Evolutionary conservation across 2,113 vertebrate genomes (phyloP).

Genomic region (Tenebrosternarchus preto): DNA sequence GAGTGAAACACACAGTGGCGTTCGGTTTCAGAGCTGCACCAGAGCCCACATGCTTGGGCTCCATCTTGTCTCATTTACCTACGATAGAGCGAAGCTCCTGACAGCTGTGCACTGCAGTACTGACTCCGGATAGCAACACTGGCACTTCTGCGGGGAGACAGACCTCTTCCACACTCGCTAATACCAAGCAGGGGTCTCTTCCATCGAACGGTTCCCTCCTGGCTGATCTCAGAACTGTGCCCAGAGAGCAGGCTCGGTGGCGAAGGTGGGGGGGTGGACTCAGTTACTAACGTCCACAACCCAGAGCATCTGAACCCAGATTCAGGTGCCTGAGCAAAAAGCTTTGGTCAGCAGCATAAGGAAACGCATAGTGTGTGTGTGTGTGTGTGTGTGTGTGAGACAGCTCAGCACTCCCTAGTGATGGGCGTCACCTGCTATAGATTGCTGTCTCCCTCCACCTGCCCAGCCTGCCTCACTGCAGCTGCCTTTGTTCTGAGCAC

Average conservation of each 20-base stretch:
- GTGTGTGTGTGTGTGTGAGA: conserved; percentile 25
- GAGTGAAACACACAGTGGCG: background rate
- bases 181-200: background rate
- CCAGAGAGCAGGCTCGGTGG: too few relatives aligned
- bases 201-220: background rate
- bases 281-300: background rate
- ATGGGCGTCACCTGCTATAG: conserved; percentile 48
- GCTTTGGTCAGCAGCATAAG: background rate
- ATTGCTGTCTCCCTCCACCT: conserved; percentile 43
- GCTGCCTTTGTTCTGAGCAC: conserved; percentile 48
- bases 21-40: background rate
- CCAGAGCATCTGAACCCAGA: background rate
- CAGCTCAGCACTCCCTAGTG: conserved; percentile 15
- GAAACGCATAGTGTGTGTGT: background rate
- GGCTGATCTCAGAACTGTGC: background rate
- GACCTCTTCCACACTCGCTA: too few relatives aligned
- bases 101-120: conserved; percentile 19
- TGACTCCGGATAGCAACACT: background rate
- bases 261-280: too few relatives aligned
- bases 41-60: conserved; percentile 20
- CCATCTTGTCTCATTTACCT: conserved; percentile 45
- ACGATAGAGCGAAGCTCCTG: conserved; percentile 12
- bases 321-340: background rate
- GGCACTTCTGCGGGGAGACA: background rate
- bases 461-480: conserved; percentile 42